Conservation (phyloP, 1,140 invertebrate species). For the Nasonia giraulti region DNA sequence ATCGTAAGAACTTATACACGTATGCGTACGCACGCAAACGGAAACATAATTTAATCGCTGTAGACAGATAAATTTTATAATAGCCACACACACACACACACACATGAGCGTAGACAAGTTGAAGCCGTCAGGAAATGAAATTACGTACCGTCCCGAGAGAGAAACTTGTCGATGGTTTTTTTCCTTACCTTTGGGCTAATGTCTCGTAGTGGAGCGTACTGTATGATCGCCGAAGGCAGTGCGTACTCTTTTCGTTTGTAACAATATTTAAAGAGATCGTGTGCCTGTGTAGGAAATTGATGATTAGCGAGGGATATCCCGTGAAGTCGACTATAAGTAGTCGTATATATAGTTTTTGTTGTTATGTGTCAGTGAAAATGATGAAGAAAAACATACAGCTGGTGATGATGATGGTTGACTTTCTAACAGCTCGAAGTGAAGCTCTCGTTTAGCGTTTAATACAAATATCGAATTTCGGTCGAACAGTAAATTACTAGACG, state of each 20-base stretch:
- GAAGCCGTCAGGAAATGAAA: neutral
- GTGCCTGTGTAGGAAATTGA: neutral
- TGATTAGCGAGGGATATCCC: neutral
- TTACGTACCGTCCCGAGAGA: neutral
- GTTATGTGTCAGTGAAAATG: neutral
- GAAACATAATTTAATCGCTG: neutral
- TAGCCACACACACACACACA: neutral
- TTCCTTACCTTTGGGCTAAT: neutral
- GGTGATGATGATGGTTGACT: too few relatives aligned
- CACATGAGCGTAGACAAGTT: neutral
- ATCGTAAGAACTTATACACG: too few relatives aligned
- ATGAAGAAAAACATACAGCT: neutral
- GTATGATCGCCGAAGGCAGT: neutral
- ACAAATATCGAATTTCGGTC: too few relatives aligned
- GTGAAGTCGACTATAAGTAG: neutral
- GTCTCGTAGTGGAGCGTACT: neutral
- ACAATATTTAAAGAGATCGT: neutral
- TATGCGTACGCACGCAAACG: too few relatives aligned
- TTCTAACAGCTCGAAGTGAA: too few relatives aligned
- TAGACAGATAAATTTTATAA: neutral
- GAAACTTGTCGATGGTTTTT: neutral
- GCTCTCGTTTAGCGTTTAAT: too few relatives aligned
- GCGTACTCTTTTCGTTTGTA: neutral
- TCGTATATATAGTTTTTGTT: neutral
- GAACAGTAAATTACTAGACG: slow-evolving; percentile 12